Conservation (phyloP, 2,113 vertebrate genomes). For the Neodon shergylaensis region DNA sequence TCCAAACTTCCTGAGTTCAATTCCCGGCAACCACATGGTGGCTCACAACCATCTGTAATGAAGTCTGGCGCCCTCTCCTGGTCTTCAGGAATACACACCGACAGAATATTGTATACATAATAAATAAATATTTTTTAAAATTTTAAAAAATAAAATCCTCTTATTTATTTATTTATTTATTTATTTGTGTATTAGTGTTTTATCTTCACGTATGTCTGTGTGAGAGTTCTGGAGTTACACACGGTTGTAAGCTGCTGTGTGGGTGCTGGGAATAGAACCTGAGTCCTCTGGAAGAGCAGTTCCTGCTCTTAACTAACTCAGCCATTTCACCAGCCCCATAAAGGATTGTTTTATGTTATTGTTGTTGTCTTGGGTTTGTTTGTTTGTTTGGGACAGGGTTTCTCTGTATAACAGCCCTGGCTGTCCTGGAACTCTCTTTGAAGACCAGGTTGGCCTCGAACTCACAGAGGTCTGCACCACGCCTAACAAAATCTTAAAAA, state of each 20-base stretch:
- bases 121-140: too few relatives aligned
- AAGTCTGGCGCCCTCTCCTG: too few relatives aligned
- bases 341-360: background rate
- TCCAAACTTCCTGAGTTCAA: too few relatives aligned
- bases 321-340: background rate
- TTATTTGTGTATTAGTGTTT: background rate
- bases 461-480: background rate
- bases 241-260: background rate
- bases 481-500: background rate
- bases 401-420: background rate
- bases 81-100: too few relatives aligned
- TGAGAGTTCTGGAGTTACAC: background rate
- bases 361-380: background rate
- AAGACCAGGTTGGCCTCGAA: background rate
- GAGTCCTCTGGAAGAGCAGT: too few relatives aligned
- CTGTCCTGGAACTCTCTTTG: too few relatives aligned
- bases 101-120: too few relatives aligned
- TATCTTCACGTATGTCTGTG: background rate
- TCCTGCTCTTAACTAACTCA: background rate
- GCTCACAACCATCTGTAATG: too few relatives aligned
- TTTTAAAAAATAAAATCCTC: too few relatives aligned
- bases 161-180: background rate
- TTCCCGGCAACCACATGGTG: too few relatives aligned
- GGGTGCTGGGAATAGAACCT: background rate
- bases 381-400: background rate